Evolutionary conservation across 2,797 vertebrate species (phyloP).

Genomic region (Orestias chungarensis): DNA sequence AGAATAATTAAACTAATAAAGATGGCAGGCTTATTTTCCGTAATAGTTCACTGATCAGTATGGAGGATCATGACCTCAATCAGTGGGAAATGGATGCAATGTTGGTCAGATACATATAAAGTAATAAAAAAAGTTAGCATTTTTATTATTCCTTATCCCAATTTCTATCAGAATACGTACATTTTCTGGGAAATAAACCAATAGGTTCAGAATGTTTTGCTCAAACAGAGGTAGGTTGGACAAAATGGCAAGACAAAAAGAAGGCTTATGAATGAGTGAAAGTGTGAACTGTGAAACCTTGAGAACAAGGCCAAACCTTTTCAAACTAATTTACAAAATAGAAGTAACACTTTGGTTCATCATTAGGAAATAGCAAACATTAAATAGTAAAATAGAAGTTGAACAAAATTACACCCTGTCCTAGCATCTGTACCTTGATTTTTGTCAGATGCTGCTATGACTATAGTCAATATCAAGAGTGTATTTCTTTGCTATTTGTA

Average conservation of each 20-base stretch:
- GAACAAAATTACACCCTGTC: background rate
- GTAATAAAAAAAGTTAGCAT: background rate
- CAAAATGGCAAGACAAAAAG: background rate
- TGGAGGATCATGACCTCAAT: background rate
- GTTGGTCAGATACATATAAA: too few species aligned
- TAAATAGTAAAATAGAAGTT: background rate
- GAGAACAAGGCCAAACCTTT: background rate
- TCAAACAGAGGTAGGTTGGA: too few species aligned
- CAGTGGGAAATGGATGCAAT: background rate
- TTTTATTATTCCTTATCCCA: background rate
- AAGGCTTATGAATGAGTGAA: background rate
- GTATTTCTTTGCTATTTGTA: slow-evolving; percentile 20
- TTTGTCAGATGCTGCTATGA: background rate
- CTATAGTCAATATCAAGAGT: background rate
- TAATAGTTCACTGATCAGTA: background rate
- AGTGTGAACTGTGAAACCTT: background rate
- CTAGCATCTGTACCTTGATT: background rate
- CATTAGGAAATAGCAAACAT: background rate
- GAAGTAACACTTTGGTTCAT: background rate
- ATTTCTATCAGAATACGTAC: background rate
- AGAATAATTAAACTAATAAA: too few species aligned
- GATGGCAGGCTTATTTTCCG: background rate
- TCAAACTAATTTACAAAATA: background rate
- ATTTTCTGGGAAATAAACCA: background rate
- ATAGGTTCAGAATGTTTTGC: background rate